Percentiles rank a stretch among this genome's conserved stretches.
Evolutionary conservation across 1,140 invertebrate genomes (phyloP).

Genomic region (Lerema accius): DNA sequence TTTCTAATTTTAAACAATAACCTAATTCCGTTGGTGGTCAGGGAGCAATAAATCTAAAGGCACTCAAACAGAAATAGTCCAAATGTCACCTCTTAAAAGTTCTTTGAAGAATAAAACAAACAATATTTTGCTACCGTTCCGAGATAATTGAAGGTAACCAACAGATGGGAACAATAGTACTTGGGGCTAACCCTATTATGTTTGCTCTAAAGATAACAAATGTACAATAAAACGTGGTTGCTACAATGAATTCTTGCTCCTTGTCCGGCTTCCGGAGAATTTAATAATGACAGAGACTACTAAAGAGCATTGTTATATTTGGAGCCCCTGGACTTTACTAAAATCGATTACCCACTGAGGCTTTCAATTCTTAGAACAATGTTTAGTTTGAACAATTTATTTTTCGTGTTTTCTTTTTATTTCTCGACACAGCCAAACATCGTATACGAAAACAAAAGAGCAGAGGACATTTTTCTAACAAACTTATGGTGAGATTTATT

Average conservation of each 20-base stretch:
- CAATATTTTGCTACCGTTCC: conserved; percentile 78
- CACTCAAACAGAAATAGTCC: conserved; percentile 59
- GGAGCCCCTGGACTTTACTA: conserved; percentile 61
- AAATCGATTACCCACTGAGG: conserved; percentile 63
- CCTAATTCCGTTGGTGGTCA: conserved; percentile 66
- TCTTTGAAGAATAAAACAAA: conserved; percentile 72
- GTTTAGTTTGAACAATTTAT: conserved; percentile 38
- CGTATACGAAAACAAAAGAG: conserved; percentile 7
- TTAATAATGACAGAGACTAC: conserved; percentile 62
- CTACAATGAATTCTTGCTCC: conserved; percentile 55
- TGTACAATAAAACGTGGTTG: conserved; percentile 55
- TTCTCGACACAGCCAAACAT: conserved; percentile 1
- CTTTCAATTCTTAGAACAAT: conserved; percentile 52
- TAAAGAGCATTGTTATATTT: conserved; percentile 57
- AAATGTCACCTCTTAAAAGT: conserved; percentile 71
- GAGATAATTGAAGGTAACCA: conserved; percentile 57
- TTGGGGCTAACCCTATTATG: conserved; percentile 71
- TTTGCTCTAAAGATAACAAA: conserved; percentile 66
- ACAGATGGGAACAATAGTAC: conserved; percentile 62
- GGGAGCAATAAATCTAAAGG: conserved; percentile 65
- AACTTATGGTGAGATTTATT: too few relatives aligned
- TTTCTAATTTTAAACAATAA: conserved; percentile 73
- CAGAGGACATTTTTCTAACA: too few relatives aligned
- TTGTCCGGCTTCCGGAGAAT: conserved; percentile 66
- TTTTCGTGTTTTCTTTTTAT: conserved; percentile 31